These are phyloP conservation scores for Eufriesea mexicana DNA, from an alignment of 1,140 invertebrate genomes.

Conservation along the genomic window DNA sequence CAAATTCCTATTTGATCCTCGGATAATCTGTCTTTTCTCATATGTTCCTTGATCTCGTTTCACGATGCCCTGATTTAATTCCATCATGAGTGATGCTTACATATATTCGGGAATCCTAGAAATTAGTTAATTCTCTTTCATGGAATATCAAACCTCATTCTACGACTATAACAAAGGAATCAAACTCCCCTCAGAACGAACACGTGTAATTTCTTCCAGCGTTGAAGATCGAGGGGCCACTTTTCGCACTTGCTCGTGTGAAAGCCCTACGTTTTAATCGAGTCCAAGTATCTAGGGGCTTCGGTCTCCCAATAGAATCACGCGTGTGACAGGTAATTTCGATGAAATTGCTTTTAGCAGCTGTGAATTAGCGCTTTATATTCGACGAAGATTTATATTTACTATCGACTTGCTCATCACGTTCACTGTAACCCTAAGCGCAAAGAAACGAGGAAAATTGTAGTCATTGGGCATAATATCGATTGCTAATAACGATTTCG, in stretches of 20 bases:
- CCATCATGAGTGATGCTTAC: too few species aligned
- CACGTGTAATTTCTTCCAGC: neutral
- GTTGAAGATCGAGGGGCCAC: neutral
- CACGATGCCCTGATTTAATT: too few species aligned
- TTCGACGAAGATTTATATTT: slow-evolving; percentile 43
- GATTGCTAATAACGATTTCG: neutral
- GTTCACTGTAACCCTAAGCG: slow-evolving; percentile 39
- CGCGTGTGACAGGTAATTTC: slow-evolving; percentile 7
- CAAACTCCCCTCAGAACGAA: neutral
- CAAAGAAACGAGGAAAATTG: slow-evolving; percentile 16
- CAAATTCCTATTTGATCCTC: too few species aligned
- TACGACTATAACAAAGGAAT: too few species aligned
- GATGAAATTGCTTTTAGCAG: neutral
- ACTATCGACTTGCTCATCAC: slow-evolving; percentile 33
- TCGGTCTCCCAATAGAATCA: neutral
- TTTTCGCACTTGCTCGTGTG: neutral
- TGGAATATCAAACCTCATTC: too few species aligned
- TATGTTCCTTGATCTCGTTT: too few species aligned
- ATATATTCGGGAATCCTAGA: too few species aligned
- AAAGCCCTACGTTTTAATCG: neutral
- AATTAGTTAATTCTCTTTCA: too few species aligned
- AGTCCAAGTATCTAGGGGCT: neutral
- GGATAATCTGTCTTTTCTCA: too few species aligned
- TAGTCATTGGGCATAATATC: neutral
- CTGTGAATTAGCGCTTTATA: slow-evolving; percentile 10